Evolutionary conservation across 2,113 vertebrate species (phyloP).

Genomic region (Pteropus alecto): DNA sequence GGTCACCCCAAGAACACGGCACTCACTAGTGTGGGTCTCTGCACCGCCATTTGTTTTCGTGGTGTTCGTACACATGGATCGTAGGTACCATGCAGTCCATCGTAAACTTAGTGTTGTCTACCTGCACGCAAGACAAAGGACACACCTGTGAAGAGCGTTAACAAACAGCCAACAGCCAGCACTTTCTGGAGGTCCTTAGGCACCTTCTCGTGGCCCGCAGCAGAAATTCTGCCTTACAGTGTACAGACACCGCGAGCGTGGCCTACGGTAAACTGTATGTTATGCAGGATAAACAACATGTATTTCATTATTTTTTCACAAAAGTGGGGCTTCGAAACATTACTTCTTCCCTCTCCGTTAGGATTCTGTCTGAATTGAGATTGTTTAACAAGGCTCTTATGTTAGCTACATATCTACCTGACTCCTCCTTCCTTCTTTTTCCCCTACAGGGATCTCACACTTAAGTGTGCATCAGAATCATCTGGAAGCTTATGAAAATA

Average conservation of each 20-base stretch:
- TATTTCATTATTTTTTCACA: background rate
- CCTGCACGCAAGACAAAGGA: slow-evolving; percentile 77
- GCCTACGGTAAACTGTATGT: background rate
- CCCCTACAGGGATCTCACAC: background rate
- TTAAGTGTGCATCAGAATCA: background rate
- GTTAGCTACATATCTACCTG: background rate
- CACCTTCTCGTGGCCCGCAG: background rate
- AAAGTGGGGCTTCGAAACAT: background rate
- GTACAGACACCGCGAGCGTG: background rate
- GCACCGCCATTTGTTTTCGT: slow-evolving; percentile 96
- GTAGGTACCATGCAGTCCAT: slow-evolving; percentile 92
- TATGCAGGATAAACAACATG: background rate
- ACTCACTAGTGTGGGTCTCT: slow-evolving; percentile 93
- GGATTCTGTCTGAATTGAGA: background rate
- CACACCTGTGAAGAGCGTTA: background rate
- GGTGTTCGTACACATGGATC: slow-evolving; percentile 93
- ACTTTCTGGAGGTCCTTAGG: background rate
- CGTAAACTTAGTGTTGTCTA: slow-evolving; percentile 94
- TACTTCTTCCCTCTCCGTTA: background rate
- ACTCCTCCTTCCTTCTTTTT: background rate
- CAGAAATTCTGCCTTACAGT: background rate
- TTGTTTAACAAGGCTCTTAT: background rate
- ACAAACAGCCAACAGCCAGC: background rate
- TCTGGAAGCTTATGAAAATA: background rate
- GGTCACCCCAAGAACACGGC: accelerated